Percentiles rank a stretch among this genome's conserved stretches.
These are phyloP conservation scores for Gymnoscopelus braueri DNA, from an alignment of 2,797 vertebrate genomes.

Conservation along the genomic window DNA sequence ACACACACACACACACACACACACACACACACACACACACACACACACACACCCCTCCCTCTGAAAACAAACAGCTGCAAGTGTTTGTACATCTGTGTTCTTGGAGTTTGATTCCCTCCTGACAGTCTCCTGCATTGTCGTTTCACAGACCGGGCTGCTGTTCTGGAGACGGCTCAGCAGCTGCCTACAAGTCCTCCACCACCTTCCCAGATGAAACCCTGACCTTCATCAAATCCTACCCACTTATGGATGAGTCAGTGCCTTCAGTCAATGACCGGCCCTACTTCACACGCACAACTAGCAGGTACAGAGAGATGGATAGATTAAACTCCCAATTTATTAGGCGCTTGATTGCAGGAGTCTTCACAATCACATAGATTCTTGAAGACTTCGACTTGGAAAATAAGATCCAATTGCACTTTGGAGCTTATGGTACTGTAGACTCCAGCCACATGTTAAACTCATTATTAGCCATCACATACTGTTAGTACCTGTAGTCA, in stretches of 20 bases:
- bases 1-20: no score
- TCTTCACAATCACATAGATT: no score
- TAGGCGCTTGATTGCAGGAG: no score
- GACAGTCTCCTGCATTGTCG: neutral
- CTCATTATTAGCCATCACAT: neutral
- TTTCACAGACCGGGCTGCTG: slow-evolving; percentile 90
- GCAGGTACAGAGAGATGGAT: slow-evolving; percentile 79
- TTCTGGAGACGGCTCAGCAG: slow-evolving; percentile 85
- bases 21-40: no score
- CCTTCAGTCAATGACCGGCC: slow-evolving; percentile 86
- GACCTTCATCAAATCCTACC: slow-evolving; percentile 94
- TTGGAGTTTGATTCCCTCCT: slow-evolving; percentile 18
- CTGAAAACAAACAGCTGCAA: slow-evolving; percentile 55
- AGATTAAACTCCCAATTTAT: neutral
- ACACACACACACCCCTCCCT: no score
- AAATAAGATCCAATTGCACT: no score
- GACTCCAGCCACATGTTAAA: neutral
- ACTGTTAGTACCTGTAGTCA: no score
- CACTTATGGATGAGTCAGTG: slow-evolving; percentile 90
- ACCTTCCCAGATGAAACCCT: slow-evolving; percentile 92
- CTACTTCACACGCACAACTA: slow-evolving; percentile 90
- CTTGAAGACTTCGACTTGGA: no score
- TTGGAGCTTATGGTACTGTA: neutral
- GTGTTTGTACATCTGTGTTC: slow-evolving; percentile 46
- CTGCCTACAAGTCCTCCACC: slow-evolving; percentile 83